phyloP scores from a whole-genome alignment of 2,797 vertebrate genomes.

The Xenops minutus region DNA sequence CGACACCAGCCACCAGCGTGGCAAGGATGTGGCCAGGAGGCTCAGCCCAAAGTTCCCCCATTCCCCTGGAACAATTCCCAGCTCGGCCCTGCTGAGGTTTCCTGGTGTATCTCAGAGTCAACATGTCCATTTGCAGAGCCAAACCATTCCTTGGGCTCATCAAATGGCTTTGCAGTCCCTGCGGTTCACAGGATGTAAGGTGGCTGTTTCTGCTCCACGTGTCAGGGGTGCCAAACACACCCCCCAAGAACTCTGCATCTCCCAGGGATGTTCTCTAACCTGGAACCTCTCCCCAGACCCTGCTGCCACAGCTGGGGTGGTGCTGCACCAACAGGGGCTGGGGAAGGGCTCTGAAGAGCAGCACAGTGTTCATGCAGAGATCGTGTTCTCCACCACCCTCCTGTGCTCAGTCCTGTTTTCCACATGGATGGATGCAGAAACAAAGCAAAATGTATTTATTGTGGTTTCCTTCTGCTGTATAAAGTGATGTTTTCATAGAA shows the following conservation, averaged over 20 bases:
- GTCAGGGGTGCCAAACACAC: background rate
- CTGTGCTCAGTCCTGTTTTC: background rate
- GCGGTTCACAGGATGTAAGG: background rate
- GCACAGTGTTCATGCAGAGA: background rate
- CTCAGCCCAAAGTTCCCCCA: background rate
- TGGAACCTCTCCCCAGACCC: background rate
- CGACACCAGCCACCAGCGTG: rapidly evolving
- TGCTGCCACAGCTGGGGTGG: background rate
- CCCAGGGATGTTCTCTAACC: background rate
- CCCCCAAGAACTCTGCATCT: background rate
- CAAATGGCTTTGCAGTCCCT: background rate
- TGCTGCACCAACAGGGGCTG: rapidly evolving
- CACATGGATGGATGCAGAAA: background rate
- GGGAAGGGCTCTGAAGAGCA: background rate
- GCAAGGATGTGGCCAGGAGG: background rate
- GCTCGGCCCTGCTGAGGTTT: background rate
- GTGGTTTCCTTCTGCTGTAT: no score
- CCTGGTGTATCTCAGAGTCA: background rate
- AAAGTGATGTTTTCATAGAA: background rate
- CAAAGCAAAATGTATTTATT: background rate
- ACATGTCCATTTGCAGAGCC: rapidly evolving
- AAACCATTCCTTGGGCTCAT: background rate
- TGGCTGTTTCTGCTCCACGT: background rate
- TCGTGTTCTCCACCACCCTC: rapidly evolving
- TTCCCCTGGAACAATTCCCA: background rate